Conservation (phyloP, 1,140 invertebrate species). For the Intoshia linei region DNA sequence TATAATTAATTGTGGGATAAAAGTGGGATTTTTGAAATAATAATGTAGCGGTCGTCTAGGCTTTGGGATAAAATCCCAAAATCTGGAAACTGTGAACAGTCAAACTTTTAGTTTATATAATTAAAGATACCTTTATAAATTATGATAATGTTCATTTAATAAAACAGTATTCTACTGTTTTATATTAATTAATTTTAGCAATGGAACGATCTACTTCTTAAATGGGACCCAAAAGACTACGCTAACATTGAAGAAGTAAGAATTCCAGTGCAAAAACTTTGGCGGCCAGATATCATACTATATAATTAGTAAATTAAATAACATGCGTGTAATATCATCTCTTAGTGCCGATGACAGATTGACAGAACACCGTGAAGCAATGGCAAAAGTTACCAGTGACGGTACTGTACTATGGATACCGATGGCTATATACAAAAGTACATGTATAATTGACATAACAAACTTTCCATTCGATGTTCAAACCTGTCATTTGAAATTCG, state of each 20-base stretch:
- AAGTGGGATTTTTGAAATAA: too few species aligned
- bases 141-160: too few species aligned
- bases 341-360: slow-evolving; percentile 18
- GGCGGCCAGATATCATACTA: slow-evolving; percentile 28
- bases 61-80: too few species aligned
- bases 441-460: slow-evolving; percentile 36
- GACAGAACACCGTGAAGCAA: slow-evolving; percentile 17
- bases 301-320: slow-evolving; percentile 20
- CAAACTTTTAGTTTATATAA: too few species aligned
- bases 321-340: slow-evolving; percentile 2
- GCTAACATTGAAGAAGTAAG: slow-evolving; percentile 42
- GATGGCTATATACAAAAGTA: slow-evolving; percentile 87
- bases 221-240: slow-evolving; percentile 69
- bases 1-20: too few species aligned
- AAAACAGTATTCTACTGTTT: too few species aligned
- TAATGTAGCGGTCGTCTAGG: too few species aligned
- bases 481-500: slow-evolving; percentile 19
- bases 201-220: slow-evolving; percentile 80
- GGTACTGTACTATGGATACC: slow-evolving; percentile 85
- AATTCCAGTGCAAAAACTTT: slow-evolving; percentile 39
- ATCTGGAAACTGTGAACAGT: too few species aligned
- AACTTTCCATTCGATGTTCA: slow-evolving; percentile 22
- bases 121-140: not conserved
- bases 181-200: slow-evolving; percentile 10
- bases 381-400: slow-evolving; percentile 31